A percentile compares a stretch with the other conserved stretches of the same genome.
phyloP scores from a whole-genome alignment of 2,888 invertebrate genomes.

The Apamea epomidion region DNA sequence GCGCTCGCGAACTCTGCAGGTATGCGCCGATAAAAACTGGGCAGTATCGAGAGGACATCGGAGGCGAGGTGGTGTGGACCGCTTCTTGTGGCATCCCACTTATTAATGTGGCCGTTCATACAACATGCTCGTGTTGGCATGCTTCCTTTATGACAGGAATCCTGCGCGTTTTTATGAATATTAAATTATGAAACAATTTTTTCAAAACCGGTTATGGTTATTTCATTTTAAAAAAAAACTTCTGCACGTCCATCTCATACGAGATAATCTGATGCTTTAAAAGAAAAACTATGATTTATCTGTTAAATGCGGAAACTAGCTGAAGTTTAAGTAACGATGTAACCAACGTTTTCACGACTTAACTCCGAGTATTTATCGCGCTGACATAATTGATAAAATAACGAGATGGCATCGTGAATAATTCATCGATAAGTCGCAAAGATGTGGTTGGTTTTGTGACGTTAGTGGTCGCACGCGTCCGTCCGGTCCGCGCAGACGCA shows the following conservation, averaged over 20 bases:
- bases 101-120: conserved; percentile 71
- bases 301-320: conserved; percentile 14
- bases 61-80: conserved; percentile 58
- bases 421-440: conserved; percentile 69
- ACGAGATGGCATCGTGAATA: conserved; percentile 69
- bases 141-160: conserved; percentile 64
- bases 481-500: conserved; percentile 67
- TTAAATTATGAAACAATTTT: conserved; percentile 45
- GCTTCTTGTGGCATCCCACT: conserved; percentile 69
- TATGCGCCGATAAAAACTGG: conserved; percentile 72
- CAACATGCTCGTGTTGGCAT: conserved; percentile 60
- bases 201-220: conserved; percentile 47
- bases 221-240: conserved; percentile 18
- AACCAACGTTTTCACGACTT: conserved; percentile 42
- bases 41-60: conserved; percentile 66
- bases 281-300: conserved; percentile 39
- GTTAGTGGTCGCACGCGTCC: conserved; percentile 76
- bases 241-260: background rate
- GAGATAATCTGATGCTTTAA: conserved; percentile 20
- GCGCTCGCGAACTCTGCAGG: conserved; percentile 56
- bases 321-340: conserved; percentile 21
- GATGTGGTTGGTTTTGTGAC: conserved; percentile 65
- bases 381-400: conserved; percentile 67
- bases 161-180: conserved; percentile 57
- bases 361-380: conserved; percentile 44